Evolutionary conservation across 2,797 vertebrate genomes (phyloP), one percentile per base, ranked within the genome.

Genomic region (Sibirionetta formosa): DNA sequence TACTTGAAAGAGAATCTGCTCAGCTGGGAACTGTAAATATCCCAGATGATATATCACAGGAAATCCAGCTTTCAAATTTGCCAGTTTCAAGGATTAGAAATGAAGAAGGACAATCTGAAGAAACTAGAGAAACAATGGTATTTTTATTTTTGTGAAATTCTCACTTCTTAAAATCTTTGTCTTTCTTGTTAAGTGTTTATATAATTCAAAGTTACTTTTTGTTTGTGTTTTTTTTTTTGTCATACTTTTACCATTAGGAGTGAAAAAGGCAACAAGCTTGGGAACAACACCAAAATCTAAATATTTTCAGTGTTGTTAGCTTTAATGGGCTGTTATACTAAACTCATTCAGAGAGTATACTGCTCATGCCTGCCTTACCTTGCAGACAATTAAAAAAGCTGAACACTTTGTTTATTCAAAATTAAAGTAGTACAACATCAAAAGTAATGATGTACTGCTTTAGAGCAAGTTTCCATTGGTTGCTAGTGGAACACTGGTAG

Each of bases 71-170:
- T 63, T 92, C 83, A 60, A 87, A 95, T 19, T 75, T 83, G 66
- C 10, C 4, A 1, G 27, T 60, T 88, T 46, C 85, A 75, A 44
- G 31, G 33, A 58, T 18, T 33, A 38, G 24, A 90, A 78, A 54
- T 24, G 60, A 88, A 51, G 89, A 96, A 78, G 36, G 40, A 13
- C 76, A 80, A 3, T 33, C 20, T 81, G 51, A 86, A 77, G 90
- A 80, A 85, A 75, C 38, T 26, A 46, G 17, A 50, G 81, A 85
- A 86, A 38, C 15, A 33, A 60, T 83, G 96, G 97, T 98, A 93
- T 53, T 64, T 36, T 31, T 72, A 7, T 57, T 75, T 75, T 70
- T 11, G 13, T 51, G 8, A 36, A 40, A 19, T 51, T 90, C n/a
- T 38, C 54, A 40, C 33, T 54, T 40, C 35, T 87, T 20, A 68